Percentiles rank a stretch among this genome's conserved stretches.
phyloP scores from a whole-genome alignment of 2,797 vertebrate species.

The Rhynchotus rufescens region DNA sequence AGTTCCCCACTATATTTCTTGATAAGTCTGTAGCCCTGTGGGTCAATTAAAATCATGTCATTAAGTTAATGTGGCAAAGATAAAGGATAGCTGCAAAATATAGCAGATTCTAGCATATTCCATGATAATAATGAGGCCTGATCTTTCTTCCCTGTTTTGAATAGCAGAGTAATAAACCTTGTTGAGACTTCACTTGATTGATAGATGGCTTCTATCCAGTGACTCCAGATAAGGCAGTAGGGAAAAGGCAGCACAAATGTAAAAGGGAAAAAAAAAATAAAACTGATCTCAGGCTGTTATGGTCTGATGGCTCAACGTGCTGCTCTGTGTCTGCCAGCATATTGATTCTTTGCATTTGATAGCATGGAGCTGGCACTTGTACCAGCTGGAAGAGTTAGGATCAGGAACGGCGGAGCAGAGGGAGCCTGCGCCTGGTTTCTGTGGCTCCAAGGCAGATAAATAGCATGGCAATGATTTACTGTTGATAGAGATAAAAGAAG shows the following conservation, averaged over 20 bases:
- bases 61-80: conserved; percentile 56
- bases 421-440: conserved; percentile 24
- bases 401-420: conserved; percentile 45
- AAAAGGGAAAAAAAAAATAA: conserved; percentile 31
- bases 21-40: conserved; percentile 22
- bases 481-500: conserved; percentile 52
- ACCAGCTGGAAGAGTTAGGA: conserved; percentile 31
- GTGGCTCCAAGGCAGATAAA: conserved; percentile 52
- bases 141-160: conserved; percentile 57
- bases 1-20: conserved; percentile 16
- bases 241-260: conserved; percentile 39
- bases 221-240: conserved; percentile 62
- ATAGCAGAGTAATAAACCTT: conserved; percentile 65
- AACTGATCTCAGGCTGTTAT: conserved; percentile 55
- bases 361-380: conserved; percentile 50
- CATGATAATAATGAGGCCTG: conserved; percentile 9
- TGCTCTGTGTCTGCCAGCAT: conserved; percentile 65
- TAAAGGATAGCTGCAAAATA: conserved; percentile 26
- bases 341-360: conserved; percentile 71
- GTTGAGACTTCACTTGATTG: conserved; percentile 65
- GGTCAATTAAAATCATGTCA: conserved; percentile 18
- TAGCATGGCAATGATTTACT: conserved; percentile 27
- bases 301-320: conserved; percentile 63
- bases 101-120: conserved; percentile 31
- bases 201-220: conserved; percentile 66